A percentile compares a stretch with the other conserved stretches of the same genome.
phyloP scores from a whole-genome alignment of 2,888 invertebrate genomes.

The Leptopilina myrica region DNA sequence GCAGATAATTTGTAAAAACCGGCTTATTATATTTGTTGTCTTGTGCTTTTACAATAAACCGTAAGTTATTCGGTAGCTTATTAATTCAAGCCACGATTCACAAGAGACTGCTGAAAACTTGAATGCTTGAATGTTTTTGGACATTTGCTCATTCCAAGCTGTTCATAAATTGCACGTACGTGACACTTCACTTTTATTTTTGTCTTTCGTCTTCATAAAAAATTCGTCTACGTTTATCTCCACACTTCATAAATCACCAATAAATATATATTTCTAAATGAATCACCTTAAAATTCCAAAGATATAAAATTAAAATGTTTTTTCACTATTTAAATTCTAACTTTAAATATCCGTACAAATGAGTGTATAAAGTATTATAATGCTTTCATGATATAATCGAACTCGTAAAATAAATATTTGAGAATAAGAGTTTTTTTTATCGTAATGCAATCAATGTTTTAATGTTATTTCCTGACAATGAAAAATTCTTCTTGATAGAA shows the following conservation, averaged over 20 bases:
- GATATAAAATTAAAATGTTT: too few species aligned
- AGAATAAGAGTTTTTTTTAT: too few species aligned
- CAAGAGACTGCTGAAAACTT: conserved; percentile 48
- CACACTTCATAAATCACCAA: not conserved
- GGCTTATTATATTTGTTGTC: not conserved
- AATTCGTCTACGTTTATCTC: conserved; percentile 4
- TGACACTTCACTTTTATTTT: conserved; percentile 41
- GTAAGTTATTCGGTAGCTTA: conserved; percentile 28
- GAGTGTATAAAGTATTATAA: too few species aligned
- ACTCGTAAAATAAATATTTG: too few species aligned
- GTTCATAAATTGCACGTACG: conserved; percentile 46
- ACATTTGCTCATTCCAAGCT: conserved; percentile 35
- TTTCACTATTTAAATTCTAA: too few species aligned
- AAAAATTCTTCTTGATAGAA: too few species aligned
- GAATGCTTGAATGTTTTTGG: conserved; percentile 41
- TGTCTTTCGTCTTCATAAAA: conserved; percentile 35
- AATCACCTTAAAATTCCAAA: too few species aligned
- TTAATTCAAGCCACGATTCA: conserved; percentile 47
- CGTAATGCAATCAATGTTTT: too few species aligned
- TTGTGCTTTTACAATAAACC: not conserved
- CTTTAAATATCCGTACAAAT: too few species aligned
- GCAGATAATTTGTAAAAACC: not conserved
- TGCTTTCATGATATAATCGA: too few species aligned
- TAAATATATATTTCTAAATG: not conserved
- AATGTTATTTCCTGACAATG: too few species aligned